phyloP scores from a whole-genome alignment of 2,888 invertebrate species.

The Andrena fulva region DNA sequence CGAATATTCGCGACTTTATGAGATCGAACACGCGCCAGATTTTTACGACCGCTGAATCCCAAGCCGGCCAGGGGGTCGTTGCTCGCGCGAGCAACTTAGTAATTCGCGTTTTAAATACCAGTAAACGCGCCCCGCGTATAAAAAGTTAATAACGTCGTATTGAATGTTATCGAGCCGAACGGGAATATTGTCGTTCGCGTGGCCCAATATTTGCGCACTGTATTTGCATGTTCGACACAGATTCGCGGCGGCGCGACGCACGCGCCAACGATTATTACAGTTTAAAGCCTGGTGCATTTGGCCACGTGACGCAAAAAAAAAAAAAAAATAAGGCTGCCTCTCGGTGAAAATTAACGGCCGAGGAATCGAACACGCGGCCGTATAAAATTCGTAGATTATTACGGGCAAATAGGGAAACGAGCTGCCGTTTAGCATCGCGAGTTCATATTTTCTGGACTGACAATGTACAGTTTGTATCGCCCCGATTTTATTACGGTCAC shows the following conservation, averaged over 20 bases:
- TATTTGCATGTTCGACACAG: constrained; percentile 39
- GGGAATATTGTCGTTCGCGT: constrained; percentile 25
- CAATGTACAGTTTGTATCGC: not conserved
- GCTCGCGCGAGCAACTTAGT: not conserved
- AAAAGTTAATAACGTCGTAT: constrained; percentile 11
- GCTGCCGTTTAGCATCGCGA: not conserved
- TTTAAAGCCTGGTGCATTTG: constrained; percentile 46
- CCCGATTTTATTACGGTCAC: not conserved
- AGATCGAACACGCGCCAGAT: constrained; percentile 9
- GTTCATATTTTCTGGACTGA: constrained; percentile 4
- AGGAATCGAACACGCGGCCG: constrained; percentile 3
- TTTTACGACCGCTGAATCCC: constrained; percentile 30
- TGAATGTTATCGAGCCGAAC: constrained; percentile 28
- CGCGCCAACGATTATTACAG: constrained; percentile 35
- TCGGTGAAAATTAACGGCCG: constrained; percentile 4
- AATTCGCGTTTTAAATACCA: constrained; percentile 32
- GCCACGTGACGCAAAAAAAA: not conserved
- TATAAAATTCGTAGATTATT: constrained; percentile 13
- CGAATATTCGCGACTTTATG: constrained; percentile 3
- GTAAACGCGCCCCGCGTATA: not conserved
- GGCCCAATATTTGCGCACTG: constrained; percentile 41
- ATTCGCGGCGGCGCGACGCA: constrained; percentile 9
- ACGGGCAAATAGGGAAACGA: not conserved
- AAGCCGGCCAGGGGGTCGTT: not conserved
- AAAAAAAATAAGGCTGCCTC: constrained; percentile 7